A percentile compares a stretch with the other conserved stretches of the same genome.
phyloP scores from a whole-genome alignment of 2,888 invertebrate species.

The Isoperla grammatica region DNA sequence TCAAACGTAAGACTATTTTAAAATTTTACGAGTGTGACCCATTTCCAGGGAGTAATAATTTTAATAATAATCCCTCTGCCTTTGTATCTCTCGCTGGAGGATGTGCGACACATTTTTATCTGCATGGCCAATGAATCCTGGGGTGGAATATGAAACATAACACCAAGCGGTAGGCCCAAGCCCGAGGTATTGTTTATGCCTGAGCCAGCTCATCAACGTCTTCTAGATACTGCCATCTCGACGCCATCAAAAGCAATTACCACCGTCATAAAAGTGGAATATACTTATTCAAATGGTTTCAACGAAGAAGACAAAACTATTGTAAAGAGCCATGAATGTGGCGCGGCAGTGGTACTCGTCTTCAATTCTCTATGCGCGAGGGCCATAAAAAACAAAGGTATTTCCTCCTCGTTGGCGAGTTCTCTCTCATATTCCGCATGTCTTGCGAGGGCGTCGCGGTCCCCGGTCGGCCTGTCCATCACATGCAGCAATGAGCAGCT shows the following conservation, averaged over 20 bases:
- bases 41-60: constrained; percentile 7
- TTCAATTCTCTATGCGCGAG: too few relatives aligned
- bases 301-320: constrained; percentile 3
- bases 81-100: neutral
- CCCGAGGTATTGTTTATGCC: constrained; percentile 12
- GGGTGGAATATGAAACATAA: neutral
- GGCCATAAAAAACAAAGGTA: too few relatives aligned
- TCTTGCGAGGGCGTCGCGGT: too few relatives aligned
- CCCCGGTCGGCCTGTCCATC: constrained; percentile 19
- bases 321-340: constrained; percentile 13
- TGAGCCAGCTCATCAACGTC: constrained; percentile 25
- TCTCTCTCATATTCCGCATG: neutral
- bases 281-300: constrained; percentile 28
- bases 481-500: constrained; percentile 24
- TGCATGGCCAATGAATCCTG: neutral
- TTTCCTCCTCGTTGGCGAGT: neutral
- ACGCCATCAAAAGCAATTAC: constrained; percentile 29
- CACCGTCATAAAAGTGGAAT: constrained; percentile 25
- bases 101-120: neutral
- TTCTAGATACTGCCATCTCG: constrained; percentile 21
- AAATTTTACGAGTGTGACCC: constrained; percentile 8
- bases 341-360: neutral
- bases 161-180: too few relatives aligned
- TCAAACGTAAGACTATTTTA: constrained; percentile 10
- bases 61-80: neutral